Evolutionary conservation across 1,140 invertebrate genomes (phyloP).

Genomic region (Lucilia cuprina): DNA sequence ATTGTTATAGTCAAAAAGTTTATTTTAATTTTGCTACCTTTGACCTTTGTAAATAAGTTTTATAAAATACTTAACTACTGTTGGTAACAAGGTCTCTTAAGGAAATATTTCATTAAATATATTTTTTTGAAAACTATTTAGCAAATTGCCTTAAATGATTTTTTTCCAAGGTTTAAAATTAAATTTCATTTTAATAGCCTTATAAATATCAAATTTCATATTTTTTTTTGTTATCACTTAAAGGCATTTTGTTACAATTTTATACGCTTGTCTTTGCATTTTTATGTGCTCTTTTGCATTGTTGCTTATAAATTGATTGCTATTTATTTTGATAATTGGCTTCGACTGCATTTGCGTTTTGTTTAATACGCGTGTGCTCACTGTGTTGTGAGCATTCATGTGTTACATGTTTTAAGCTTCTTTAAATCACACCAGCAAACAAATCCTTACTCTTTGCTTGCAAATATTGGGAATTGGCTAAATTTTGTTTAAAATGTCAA

Average conservation of each 20-base stretch:
- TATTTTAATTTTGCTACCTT: background rate
- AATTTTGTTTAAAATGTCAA: background rate
- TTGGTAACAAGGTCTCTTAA: background rate
- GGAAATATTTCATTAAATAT: background rate
- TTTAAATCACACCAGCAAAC: background rate
- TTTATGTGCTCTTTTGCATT: background rate
- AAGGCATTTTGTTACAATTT: constrained; percentile 26
- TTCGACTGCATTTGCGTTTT: constrained; percentile 13
- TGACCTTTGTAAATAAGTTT: background rate
- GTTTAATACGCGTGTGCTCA: background rate
- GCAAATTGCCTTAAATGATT: constrained; percentile 9
- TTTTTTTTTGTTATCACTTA: background rate
- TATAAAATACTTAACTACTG: background rate
- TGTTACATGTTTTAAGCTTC: background rate
- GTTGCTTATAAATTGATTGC: constrained; percentile 36
- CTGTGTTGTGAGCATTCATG: background rate
- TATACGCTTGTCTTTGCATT: constrained; percentile 13
- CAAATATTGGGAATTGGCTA: background rate
- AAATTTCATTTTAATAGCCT: constrained; percentile 22
- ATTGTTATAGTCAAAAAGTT: background rate
- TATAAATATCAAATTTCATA: constrained; percentile 32
- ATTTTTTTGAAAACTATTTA: background rate
- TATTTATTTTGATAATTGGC: constrained; percentile 40
- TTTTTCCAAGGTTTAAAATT: background rate
- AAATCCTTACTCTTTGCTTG: too few species aligned